These are phyloP conservation scores for Zaprionus kolodkinae DNA, from an alignment of 1,140 invertebrate genomes.

Conservation along the genomic window DNA sequence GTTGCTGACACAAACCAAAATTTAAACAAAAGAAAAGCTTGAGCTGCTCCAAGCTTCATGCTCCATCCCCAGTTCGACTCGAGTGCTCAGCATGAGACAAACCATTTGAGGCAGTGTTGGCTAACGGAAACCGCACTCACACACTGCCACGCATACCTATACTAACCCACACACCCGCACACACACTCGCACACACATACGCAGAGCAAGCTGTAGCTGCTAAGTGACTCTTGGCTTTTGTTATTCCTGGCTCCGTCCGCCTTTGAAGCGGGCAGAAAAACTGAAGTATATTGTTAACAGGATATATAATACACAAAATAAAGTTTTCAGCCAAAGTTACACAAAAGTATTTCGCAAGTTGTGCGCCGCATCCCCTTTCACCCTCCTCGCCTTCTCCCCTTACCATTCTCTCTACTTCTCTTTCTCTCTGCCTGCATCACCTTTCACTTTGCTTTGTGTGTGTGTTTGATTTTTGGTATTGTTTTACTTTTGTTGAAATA, in stretches of 20 bases:
- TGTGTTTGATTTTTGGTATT: slow-evolving; percentile 82
- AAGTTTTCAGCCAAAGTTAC: slow-evolving; percentile 83
- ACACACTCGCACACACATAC: background rate
- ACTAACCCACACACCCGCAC: slow-evolving; percentile 30
- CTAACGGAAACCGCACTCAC: slow-evolving; percentile 80
- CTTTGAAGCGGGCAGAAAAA: slow-evolving; percentile 74
- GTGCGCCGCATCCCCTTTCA: slow-evolving; percentile 30
- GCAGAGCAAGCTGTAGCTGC: slow-evolving; percentile 39
- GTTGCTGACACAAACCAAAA: slow-evolving; percentile 81
- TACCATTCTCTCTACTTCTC: background rate
- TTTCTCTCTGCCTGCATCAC: slow-evolving; percentile 54
- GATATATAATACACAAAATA: slow-evolving; percentile 83
- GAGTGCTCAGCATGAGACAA: slow-evolving; percentile 72
- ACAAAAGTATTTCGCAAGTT: slow-evolving; percentile 83
- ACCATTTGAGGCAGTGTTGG: slow-evolving; percentile 75
- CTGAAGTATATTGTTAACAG: slow-evolving; percentile 83
- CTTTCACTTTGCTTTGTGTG: slow-evolving; percentile 75
- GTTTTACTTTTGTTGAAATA: slow-evolving; percentile 78
- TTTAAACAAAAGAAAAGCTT: slow-evolving; percentile 81
- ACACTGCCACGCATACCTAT: slow-evolving; percentile 51
- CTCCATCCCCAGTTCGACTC: slow-evolving; percentile 33
- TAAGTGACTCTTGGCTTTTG: slow-evolving; percentile 79
- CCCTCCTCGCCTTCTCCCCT: background rate
- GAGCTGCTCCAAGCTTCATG: slow-evolving; percentile 26
- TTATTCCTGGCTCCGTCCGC: slow-evolving; percentile 57